Evolutionary conservation across 2,797 vertebrate species (phyloP).

Genomic region (Cuniculus paca): DNA sequence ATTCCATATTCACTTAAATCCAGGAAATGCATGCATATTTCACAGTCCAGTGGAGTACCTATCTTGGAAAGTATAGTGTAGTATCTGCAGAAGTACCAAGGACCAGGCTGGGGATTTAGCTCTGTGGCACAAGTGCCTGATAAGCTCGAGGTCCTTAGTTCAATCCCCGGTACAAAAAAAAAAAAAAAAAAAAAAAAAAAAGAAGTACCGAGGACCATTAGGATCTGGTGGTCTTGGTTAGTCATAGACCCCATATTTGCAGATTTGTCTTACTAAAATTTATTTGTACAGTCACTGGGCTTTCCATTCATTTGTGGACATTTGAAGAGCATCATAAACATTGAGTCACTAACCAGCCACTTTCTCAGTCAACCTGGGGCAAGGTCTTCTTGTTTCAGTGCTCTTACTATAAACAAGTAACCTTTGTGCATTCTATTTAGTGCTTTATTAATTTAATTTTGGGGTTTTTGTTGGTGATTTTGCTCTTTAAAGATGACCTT

Average conservation of each 20-base stretch:
- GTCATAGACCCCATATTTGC: not conserved
- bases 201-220: not conserved
- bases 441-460: not conserved
- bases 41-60: not conserved
- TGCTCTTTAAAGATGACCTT: not conserved
- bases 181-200: too few relatives aligned
- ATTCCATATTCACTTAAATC: not conserved
- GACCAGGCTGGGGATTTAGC: too few relatives aligned
- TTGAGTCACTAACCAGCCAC: not conserved
- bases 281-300: not conserved
- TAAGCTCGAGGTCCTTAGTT: too few relatives aligned
- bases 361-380: not conserved
- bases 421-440: not conserved
- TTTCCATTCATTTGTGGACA: constrained; percentile 15
- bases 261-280: not conserved
- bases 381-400: not conserved
- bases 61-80: not conserved
- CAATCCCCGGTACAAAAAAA: too few relatives aligned
- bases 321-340: not conserved
- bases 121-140: too few relatives aligned
- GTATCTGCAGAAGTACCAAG: not conserved
- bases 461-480: not conserved
- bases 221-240: not conserved
- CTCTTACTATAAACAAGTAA: not conserved
- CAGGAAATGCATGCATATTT: not conserved